These are phyloP conservation scores for Epizoanthus illoricatus DNA, from an alignment of 92 coral and sea anemone genomes.

Conservation along the genomic window DNA sequence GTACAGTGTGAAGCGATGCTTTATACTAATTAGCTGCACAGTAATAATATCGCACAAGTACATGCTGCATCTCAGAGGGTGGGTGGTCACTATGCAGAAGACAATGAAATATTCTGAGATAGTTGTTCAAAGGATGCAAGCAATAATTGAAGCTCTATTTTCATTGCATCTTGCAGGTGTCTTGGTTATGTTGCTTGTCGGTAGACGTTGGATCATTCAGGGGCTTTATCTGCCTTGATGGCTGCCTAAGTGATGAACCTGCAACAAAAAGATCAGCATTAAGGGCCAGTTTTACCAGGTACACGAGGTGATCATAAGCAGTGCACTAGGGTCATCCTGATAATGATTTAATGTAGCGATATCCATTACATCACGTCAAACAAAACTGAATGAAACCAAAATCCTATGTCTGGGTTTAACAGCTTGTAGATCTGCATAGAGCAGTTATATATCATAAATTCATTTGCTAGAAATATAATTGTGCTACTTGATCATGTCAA, in stretches of 20 bases:
- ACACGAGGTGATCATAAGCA: background rate
- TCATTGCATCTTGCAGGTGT: slow-evolving; percentile 37
- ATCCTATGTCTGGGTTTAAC: too few relatives aligned
- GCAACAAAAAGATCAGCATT: background rate
- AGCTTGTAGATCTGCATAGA: too few relatives aligned
- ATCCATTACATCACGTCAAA: too few relatives aligned
- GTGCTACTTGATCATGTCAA: too few relatives aligned
- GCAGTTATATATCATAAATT: background rate
- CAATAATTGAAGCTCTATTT: background rate
- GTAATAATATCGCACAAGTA: too few relatives aligned
- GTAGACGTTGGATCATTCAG: background rate
- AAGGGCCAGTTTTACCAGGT: background rate
- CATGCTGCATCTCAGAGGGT: too few relatives aligned
- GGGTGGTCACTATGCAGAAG: too few relatives aligned
- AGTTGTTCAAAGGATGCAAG: too few relatives aligned
- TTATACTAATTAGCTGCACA: too few relatives aligned
- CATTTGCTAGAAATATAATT: background rate
- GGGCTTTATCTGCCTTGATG: background rate
- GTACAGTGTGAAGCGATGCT: too few relatives aligned
- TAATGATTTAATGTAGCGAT: background rate
- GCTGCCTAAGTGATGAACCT: slow-evolving; percentile 15
- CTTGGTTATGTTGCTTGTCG: slow-evolving; percentile 13
- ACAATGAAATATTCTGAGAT: too few relatives aligned
- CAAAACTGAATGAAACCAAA: too few relatives aligned
- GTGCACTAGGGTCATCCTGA: background rate